Evolutionary conservation across 2,797 vertebrate species (phyloP).

Genomic region (Loriculus beryllinus): DNA sequence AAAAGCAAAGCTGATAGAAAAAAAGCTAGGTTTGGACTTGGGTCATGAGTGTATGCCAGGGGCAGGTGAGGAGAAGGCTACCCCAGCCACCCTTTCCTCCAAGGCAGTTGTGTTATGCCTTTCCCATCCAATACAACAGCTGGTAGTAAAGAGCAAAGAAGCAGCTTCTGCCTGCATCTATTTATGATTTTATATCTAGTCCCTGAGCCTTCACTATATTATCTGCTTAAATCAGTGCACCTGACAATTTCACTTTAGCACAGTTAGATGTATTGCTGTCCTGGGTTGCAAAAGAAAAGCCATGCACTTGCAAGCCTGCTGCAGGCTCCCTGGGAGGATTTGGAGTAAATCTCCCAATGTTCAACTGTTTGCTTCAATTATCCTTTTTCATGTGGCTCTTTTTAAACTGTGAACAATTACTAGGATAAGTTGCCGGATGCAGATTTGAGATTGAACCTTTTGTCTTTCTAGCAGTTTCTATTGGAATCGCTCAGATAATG

Average conservation of each 20-base stretch:
- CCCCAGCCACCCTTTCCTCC: not conserved
- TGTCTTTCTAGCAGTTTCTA: not conserved
- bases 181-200: not conserved
- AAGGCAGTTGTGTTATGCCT: not conserved
- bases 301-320: not conserved
- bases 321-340: not conserved
- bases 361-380: not conserved
- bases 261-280: not conserved
- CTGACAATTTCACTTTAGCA: not conserved
- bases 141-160: not conserved
- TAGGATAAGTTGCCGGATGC: not conserved
- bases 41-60: accelerated
- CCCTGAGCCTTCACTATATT: not conserved
- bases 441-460: not conserved
- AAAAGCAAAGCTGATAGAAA: not conserved
- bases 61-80: not conserved
- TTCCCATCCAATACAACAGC: not conserved
- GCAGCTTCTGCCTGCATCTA: not conserved
- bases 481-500: not conserved
- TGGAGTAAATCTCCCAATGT: not conserved
- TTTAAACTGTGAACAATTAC: not conserved
- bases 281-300: not conserved
- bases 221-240: constrained; percentile 9
- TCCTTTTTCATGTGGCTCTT: not conserved
- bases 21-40: not conserved